Base-by-base conservation (phyloP, 1,140 invertebrate species). In the Drosophila paulistorum region DNA sequence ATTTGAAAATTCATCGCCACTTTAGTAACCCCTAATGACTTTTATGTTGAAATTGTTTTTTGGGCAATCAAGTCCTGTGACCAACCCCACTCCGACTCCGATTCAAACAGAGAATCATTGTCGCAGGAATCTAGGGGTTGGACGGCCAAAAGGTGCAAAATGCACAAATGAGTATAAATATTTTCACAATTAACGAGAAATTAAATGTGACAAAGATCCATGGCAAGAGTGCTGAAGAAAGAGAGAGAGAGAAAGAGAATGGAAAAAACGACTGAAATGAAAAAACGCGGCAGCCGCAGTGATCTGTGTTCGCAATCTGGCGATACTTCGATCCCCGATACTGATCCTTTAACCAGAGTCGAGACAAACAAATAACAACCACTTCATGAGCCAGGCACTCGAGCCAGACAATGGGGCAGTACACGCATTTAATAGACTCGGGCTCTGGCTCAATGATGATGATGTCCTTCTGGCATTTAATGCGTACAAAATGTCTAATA, bases 141-240 rank as follows among this genome's bases (percentile, higher is more conserved):
- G 51, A 66, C 60, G 59, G 39, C 75, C 82, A 80, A 90, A 90
- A 90, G 86, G 86, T 86, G 82, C 79, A 90, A 90, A 86, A 90
- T 80, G 82, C 86, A 83, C 86, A 90, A 90, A 90, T 90, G 86
- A 90, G 86, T 90, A 86, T 90, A 90, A 90, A 90, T 90, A 90
- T 90, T 90, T 90, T 90, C 55, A 90, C 86, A 90, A 90, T 90
- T 90, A 90, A 90, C 84, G 63, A 89, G 81, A 89, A 89, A 89
- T 89, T 89, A 89, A 89, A 89, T 81, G 83, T 84, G 84, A 89
- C 85, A 90, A 87, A 89, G 84, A 84, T 84, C 69, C 77, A 74
- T 66, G 68, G 67, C 61, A 59, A 67, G 3, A 39, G 1, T 37
- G 30, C 17, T 17, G 74, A 75, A 69, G 71, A 9, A 7, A 17